Evolutionary conservation across 2,797 vertebrate genomes (phyloP).

Genomic region (Neoniphon sammara): DNA sequence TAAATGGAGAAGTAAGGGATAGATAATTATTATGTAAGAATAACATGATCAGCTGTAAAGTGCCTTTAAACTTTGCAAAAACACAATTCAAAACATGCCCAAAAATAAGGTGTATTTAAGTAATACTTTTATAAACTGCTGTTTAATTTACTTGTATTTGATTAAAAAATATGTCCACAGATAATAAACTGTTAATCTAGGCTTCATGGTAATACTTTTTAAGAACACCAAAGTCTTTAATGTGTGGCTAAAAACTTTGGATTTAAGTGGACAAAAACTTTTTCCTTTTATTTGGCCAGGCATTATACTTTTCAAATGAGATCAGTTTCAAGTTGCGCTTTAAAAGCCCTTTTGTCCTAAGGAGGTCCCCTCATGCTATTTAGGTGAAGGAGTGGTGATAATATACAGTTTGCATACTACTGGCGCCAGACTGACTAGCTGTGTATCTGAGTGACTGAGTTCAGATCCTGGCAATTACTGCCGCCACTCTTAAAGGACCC

Average conservation of each 20-base stretch:
- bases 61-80: neutral
- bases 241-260: slow-evolving; percentile 64
- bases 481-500: slow-evolving; percentile 94
- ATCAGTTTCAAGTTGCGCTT: slow-evolving; percentile 91
- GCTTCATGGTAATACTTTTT: slow-evolving; percentile 21
- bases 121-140: neutral
- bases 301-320: slow-evolving; percentile 89
- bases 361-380: slow-evolving; percentile 90
- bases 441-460: slow-evolving; percentile 93
- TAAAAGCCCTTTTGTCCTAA: slow-evolving; percentile 84
- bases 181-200: neutral
- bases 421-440: slow-evolving; percentile 97
- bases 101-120: neutral
- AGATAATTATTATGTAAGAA: slow-evolving; percentile 14
- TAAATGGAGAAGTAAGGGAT: slow-evolving; percentile 32
- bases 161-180: slow-evolving; percentile 4
- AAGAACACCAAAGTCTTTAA: slow-evolving; percentile 51
- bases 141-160: neutral
- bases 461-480: slow-evolving; percentile 95
- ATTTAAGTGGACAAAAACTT: slow-evolving; percentile 76
- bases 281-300: slow-evolving; percentile 84
- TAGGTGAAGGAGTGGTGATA: slow-evolving; percentile 97
- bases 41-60: neutral
- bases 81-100: slow-evolving; percentile 15
- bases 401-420: slow-evolving; percentile 96